phyloP scores from a whole-genome alignment of 2,888 invertebrate genomes.

The Hedychridium roseum region DNA sequence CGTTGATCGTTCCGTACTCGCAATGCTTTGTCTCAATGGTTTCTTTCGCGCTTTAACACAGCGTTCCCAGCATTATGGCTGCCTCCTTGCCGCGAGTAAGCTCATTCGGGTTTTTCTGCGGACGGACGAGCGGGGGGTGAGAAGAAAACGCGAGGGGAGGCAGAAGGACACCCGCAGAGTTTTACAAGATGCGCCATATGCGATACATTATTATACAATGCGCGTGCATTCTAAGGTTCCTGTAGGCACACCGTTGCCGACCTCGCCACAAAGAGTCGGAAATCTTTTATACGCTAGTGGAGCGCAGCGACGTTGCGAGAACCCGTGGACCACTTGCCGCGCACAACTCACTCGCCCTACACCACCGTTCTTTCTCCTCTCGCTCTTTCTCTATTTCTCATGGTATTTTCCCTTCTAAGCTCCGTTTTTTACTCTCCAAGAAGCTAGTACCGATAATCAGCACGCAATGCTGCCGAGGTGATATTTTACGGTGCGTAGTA shows the following conservation, averaged over 20 bases:
- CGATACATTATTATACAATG: constrained; percentile 61
- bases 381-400: no score
- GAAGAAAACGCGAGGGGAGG: not conserved
- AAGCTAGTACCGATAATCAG: no score
- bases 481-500: no score
- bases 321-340: constrained; percentile 56
- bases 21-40: no score
- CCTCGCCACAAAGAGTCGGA: constrained; percentile 56
- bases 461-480: no score
- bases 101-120: constrained; percentile 51
- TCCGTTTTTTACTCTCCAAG: no score
- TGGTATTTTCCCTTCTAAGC: constrained; percentile 2
- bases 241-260: constrained; percentile 23
- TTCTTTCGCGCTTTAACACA: no score
- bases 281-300: constrained; percentile 52
- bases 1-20: no score
- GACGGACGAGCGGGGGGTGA: not conserved
- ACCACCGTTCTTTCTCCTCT: not conserved
- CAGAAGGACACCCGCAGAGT: constrained; percentile 58
- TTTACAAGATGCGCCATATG: constrained; percentile 62
- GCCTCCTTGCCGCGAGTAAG: constrained; percentile 53
- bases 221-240: constrained; percentile 17
- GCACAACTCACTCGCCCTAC: constrained; percentile 38
- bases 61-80: no score
- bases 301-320: constrained; percentile 16